These are phyloP conservation scores for Phlogophora meticulosa DNA, from an alignment of 2,888 invertebrate genomes.

Conservation along the genomic window DNA sequence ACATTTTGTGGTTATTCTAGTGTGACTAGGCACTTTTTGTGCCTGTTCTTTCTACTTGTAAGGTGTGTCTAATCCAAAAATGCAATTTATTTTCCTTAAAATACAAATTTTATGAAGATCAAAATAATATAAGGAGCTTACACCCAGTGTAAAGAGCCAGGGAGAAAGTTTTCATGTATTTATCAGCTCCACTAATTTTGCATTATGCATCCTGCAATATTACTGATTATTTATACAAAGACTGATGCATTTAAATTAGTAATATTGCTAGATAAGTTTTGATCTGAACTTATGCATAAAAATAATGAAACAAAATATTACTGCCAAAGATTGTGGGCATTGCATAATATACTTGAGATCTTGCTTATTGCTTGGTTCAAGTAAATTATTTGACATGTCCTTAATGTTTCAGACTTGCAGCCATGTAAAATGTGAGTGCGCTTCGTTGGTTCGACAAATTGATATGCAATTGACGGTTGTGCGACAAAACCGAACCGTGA, in stretches of 20 bases:
- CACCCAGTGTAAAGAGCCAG: conserved; percentile 67
- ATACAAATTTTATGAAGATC: conserved; percentile 51
- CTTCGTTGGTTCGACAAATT: no score
- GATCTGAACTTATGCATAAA: conserved; percentile 39
- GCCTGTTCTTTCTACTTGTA: conserved; percentile 46
- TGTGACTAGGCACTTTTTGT: conserved; percentile 60
- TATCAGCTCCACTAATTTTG: conserved; percentile 57
- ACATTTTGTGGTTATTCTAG: conserved; percentile 62
- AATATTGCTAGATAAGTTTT: conserved; percentile 45
- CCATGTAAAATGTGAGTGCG: no score
- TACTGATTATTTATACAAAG: conserved; percentile 73
- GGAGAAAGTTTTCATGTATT: conserved; percentile 64
- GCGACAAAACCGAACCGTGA: no score
- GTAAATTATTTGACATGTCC: conserved; percentile 11
- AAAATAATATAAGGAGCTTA: conserved; percentile 53
- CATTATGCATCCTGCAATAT: conserved; percentile 54
- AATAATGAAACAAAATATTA: conserved; percentile 31
- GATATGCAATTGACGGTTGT: no score
- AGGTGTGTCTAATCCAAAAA: conserved; percentile 63
- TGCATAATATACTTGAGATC: conserved; percentile 25
- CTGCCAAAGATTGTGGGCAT: conserved; percentile 60
- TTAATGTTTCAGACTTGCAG: conserved; percentile 17
- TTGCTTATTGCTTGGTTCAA: conserved; percentile 17
- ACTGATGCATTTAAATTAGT: conserved; percentile 84
- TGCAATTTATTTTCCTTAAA: conserved; percentile 59